Percentiles rank a stretch among this genome's conserved stretches.
These are phyloP conservation scores for Arctocebus calabarensis DNA, from an alignment of 2,797 vertebrate genomes.

Conservation along the genomic window DNA sequence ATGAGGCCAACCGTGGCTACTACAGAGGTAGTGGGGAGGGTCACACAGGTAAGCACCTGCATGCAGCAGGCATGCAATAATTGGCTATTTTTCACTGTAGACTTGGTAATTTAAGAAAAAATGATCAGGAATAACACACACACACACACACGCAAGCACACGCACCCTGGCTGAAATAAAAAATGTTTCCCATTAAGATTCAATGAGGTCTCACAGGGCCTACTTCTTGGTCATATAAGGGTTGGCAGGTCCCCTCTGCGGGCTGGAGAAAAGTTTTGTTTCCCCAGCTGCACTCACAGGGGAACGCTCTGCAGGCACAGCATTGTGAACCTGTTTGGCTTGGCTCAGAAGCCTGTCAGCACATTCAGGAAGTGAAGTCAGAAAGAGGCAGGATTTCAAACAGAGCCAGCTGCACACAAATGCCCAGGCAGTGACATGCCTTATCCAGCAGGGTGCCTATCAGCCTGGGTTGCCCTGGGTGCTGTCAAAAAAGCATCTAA, in stretches of 20 bases:
- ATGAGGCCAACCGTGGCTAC: neutral
- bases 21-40: neutral
- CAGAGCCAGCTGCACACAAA: slow-evolving; percentile 84
- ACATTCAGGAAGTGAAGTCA: slow-evolving; percentile 90
- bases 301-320: slow-evolving; percentile 88
- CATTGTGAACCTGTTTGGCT: slow-evolving; percentile 89
- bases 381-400: slow-evolving; percentile 88
- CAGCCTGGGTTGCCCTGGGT: slow-evolving; percentile 20
- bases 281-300: slow-evolving; percentile 88
- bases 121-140: neutral
- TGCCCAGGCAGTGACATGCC: slow-evolving; percentile 82
- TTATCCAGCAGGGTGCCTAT: slow-evolving; percentile 83
- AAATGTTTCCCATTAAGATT: slow-evolving; percentile 76
- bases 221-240: slow-evolving; percentile 79
- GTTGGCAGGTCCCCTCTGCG: slow-evolving; percentile 78
- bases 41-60: neutral
- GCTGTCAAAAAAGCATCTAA: slow-evolving; percentile 49
- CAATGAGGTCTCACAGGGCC: slow-evolving; percentile 71
- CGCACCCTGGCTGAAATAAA: slow-evolving; percentile 55
- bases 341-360: slow-evolving; percentile 88
- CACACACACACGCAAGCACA: neutral
- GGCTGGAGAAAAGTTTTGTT: slow-evolving; percentile 87
- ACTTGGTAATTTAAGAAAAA: slow-evolving; percentile 60
- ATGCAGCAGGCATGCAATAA: neutral
- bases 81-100: slow-evolving; percentile 25